Base-by-base conservation (phyloP, 2,888 invertebrate genomes). In the Galeopsomyia nigrocyanea region DNA sequence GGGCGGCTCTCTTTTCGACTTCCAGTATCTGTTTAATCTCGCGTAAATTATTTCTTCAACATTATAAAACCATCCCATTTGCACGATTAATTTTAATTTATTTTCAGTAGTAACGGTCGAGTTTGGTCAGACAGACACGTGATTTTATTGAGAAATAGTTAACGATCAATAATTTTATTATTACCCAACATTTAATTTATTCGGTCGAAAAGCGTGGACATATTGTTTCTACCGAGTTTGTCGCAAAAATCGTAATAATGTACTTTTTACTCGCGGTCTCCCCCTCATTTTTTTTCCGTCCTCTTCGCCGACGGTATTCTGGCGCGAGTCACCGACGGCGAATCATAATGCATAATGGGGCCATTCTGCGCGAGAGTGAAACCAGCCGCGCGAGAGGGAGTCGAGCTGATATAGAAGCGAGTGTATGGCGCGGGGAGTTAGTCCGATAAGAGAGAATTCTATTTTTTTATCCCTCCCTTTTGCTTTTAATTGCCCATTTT, bases 261-360 rank as follows among this genome's bases (percentile, higher is more conserved):
- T 49, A 74, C 53, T 69, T 66, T 68, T 56, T 51, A 72, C 65
- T 46, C 39, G 39, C 39, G 13, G 13, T 39, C 47, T 71, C 64
- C 16, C 19, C 16, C 19, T 76, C 68, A 56, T 55, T 56, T 60
- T 46, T 58, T 16, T 21, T 26, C 13, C 57, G n/a, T 56, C 47
- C 61, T 58, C 21, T 39, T 47, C n/a, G 53, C 67, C 39, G 14
- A 19, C 63, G 31, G 22, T 50, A 50, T 22, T 31, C 26, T 26
- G 26, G 47, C 47, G 10, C 47, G 26, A 56, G 47, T 70, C 26
- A 68, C 46, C 39, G 60, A 60, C 67, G 46, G 55, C 60, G 61
- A 61, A 73, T 75, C 69, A 72, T 68, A 75, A 75, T 66, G 71
- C 56, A 79, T 75, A 79, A 79, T 79, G 64, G 65, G 58, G 71